phyloP scores from a whole-genome alignment of 2,888 invertebrate species.

The Ariolimax columbianus region DNA sequence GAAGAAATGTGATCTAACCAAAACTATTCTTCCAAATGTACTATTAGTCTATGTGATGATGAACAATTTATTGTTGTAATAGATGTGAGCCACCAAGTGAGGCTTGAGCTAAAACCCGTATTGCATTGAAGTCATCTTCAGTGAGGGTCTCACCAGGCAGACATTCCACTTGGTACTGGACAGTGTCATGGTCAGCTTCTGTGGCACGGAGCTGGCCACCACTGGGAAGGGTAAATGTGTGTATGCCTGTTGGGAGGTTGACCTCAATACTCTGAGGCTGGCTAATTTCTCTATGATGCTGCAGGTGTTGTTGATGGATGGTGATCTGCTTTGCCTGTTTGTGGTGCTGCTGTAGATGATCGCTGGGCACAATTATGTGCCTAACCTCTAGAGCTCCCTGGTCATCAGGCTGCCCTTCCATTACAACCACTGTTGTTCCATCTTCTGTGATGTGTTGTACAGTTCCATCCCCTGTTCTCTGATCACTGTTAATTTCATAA shows the following conservation, averaged over 20 bases:
- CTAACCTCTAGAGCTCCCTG: conserved; percentile 36
- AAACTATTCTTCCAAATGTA: too few relatives aligned
- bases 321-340: conserved; percentile 16
- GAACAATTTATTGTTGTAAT: conserved; percentile 19
- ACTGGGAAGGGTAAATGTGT: conserved; percentile 17
- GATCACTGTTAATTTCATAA: conserved; percentile 30
- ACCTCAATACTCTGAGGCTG: conserved; percentile 38
- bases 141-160: conserved; percentile 57
- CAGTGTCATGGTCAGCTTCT: conserved; percentile 49
- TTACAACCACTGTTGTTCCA: conserved; percentile 40
- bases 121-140: conserved; percentile 59
- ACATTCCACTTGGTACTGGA: conserved; percentile 67
- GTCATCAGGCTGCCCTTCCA: conserved; percentile 29
- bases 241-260: conserved; percentile 35
- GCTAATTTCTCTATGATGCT: conserved; percentile 17
- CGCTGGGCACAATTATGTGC: conserved; percentile 43
- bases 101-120: conserved; percentile 59
- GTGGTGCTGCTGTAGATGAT: conserved; percentile 21
- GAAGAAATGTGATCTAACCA: too few relatives aligned
- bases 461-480: conserved; percentile 11
- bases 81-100: conserved; percentile 51
- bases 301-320: conserved; percentile 25
- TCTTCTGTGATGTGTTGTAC: conserved; percentile 1
- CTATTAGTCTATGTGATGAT: too few relatives aligned
- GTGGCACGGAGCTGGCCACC: conserved; percentile 20